phyloP scores from a whole-genome alignment of 2,888 invertebrate species.

The Drosophila anomalipes region DNA sequence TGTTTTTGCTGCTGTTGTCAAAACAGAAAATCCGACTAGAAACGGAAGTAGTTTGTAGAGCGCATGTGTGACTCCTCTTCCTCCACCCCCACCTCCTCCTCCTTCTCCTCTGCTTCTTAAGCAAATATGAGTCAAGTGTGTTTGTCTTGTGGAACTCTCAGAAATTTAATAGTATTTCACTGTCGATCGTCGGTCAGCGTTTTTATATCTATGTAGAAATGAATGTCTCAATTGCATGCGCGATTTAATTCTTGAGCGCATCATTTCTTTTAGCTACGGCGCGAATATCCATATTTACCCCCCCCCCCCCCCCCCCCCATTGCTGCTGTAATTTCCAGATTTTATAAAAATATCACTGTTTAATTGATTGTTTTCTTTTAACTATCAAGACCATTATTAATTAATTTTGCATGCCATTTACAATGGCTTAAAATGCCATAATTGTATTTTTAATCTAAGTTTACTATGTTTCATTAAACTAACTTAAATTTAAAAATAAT shows the following conservation, averaged over 20 bases:
- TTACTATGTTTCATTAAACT: neutral
- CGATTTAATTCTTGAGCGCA: constrained; percentile 36
- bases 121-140: constrained; percentile 71
- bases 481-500: neutral
- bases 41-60: constrained; percentile 64
- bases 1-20: constrained; percentile 56
- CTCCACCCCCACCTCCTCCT: neutral
- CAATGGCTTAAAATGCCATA: neutral
- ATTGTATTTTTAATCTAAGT: neutral
- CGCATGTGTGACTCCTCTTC: constrained; percentile 38
- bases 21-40: constrained; percentile 57
- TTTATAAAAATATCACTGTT: neutral
- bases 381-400: neutral
- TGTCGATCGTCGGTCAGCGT: constrained; percentile 31
- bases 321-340: neutral
- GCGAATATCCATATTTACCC: constrained; percentile 45
- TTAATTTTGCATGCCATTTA: neutral
- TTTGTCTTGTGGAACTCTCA: constrained; percentile 27
- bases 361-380: neutral
- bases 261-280: constrained; percentile 23
- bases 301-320: neutral
- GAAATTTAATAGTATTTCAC: constrained; percentile 40
- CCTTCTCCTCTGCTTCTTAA: neutral
- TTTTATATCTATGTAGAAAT: constrained; percentile 28
- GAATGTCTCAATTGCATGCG: constrained; percentile 63